Evolutionary conservation across 2,888 invertebrate species (phyloP), one percentile per base, ranked within the genome.

Genomic region (Corythucha ciliata): DNA sequence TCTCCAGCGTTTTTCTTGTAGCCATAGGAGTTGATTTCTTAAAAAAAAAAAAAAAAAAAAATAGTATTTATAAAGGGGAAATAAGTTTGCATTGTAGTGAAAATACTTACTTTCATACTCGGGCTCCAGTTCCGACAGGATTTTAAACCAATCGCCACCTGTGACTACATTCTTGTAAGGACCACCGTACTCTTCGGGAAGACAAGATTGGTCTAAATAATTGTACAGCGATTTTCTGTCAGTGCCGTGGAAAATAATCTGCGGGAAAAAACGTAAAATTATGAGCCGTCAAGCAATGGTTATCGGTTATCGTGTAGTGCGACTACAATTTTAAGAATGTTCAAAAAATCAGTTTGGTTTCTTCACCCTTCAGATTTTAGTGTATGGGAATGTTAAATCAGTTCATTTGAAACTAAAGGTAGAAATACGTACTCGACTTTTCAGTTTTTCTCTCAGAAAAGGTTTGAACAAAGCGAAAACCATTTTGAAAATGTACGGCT

Each of bases 391-490:
- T 41, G n/a, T 32, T 44, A 33, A n/a, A 44, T 40, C 8, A 16
- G n/a, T n/a, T n/a, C n/a, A 4, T 45, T 29, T 2, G 20, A 41
- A 7, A 47, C 40, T 53, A 7, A 36, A n/a, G n/a, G n/a, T n/a
- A n/a, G n/a, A n/a, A n/a, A n/a, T n/a, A n/a, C n/a, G n/a, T 68
- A 81, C 81, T 64, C 90, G 76, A 54, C 80, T 81, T 44, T 81
- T 77, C 18, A 89, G 69, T 70, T 90, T 91, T 64, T 88, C 86
- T 58, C 82, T 74, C 59, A 92, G 71, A 66, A 92, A 91, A 1
- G 91, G 92, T 66, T 88, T 89, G 68, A 92, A 84, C 49, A 93
- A 74, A 7, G 83, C 79, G 63, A 83, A 91, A 3, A 87, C 72
- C 77, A 89, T 81, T 64, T 87, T 88, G 70, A 92, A 91, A 55